Evolutionary conservation across 2,113 vertebrate genomes (phyloP), one percentile per base, ranked within the genome.

Genomic region (Garra rufa): DNA sequence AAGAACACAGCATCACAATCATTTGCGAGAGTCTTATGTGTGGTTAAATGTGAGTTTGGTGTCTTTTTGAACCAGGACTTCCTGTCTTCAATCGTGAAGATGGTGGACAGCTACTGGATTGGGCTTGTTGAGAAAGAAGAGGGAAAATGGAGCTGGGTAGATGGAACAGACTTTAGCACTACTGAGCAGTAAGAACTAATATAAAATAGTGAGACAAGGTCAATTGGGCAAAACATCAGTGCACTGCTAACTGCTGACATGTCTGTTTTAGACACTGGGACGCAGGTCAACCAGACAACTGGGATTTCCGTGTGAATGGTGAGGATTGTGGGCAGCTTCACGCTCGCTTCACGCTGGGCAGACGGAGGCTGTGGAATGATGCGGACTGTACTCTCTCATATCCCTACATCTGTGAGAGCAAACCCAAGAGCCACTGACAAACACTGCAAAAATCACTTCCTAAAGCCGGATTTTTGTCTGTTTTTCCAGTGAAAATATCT

Each of bases 321-420:
- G 93, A 94, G 34, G 92, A 94, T 89, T 94, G 93, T 3, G 92
- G 90, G 11, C 92, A 94, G 88, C 34, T 94, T 76, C 92, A 92
- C 0, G 0, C 6, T 21, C 0, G 52, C 83, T 26, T 28, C 0
- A 1, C 0, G 2, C 1, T 1, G 0, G 0, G 21, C 2, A 74
- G 9, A 55, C 86, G 81, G 61, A 91, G 86, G 57, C 0, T 76
- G 78, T 93, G 90, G 92, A 94, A 94, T 1, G 93, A 94, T 59
- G 92, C 88, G 0, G 79, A 93, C 83, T 94, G 94, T 19, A 81
- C 24, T 8, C 41, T 90, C 15, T 0, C 0, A 0, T 85, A 71
- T 69, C 24, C 2, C 0, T 94, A 88, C 87, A 88, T 93, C 83
- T 95, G 93, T 87, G 92, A 87, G 55, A 9, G 14, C 44, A 50